Conservation (phyloP, 1,140 invertebrate genomes). For the Nephotettix cincticeps region DNA sequence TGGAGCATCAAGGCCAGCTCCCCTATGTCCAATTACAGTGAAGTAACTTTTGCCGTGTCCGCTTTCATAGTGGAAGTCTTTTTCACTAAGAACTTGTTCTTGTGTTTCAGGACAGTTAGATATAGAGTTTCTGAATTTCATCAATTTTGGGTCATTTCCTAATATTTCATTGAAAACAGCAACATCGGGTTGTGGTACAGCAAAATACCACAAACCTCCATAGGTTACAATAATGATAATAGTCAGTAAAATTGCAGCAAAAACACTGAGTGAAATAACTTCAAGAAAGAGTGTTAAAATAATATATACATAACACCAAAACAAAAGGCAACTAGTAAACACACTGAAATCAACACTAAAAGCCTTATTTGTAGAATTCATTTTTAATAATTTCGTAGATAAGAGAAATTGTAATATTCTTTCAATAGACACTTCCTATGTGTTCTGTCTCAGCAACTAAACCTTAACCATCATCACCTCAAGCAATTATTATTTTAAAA, state of each 20-base stretch:
- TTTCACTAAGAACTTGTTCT: not conserved
- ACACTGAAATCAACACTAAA: not conserved
- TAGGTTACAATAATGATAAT: not conserved
- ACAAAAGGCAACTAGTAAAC: not conserved
- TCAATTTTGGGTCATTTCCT: not conserved
- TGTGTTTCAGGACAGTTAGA: not conserved
- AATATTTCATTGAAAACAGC: not conserved
- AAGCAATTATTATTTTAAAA: no score
- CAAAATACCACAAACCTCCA: not conserved
- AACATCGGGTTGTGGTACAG: not conserved
- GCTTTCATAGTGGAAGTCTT: not conserved
- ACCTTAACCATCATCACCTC: no score
- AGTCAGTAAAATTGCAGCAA: not conserved
- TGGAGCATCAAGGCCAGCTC: constrained; percentile 67
- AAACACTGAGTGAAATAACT: not conserved
- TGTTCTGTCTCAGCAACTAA: no score
- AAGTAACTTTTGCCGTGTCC: constrained; percentile 55
- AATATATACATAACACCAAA: not conserved
- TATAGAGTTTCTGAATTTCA: not conserved
- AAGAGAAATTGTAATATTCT: no score
- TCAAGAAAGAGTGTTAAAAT: not conserved
- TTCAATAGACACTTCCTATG: no score
- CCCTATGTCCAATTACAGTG: constrained; percentile 53
- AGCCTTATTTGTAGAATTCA: not conserved
- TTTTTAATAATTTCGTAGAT: no score